Evolutionary conservation across 2,797 vertebrate species (phyloP), one percentile per base, ranked within the genome.

Genomic region (Octomys mimax): DNA sequence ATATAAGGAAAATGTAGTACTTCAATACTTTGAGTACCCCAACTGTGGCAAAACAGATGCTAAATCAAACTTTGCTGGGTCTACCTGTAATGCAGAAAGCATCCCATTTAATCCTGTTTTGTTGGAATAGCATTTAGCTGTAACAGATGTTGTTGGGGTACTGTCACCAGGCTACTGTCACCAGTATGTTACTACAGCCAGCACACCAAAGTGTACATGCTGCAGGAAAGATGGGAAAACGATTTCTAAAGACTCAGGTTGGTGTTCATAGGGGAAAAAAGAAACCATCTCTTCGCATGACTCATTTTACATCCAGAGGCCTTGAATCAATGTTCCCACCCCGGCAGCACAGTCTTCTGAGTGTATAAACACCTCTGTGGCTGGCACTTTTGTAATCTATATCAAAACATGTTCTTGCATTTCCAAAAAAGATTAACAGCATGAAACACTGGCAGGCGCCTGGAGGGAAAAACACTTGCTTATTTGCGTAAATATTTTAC

Each of bases 401-500:
- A 96, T 95, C 95, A 95, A 97, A 98, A 98, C 97, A 96, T 95
- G 97, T 80, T 97, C 97, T 87, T 93, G 96, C 97, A 96, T 98
- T 98, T 98, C 97, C 93, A 89, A 92, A 96, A 46, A 95, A 98
- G 97, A 98, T 98, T 98, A 98, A 95, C 95, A 97, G 93, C 83
- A 81, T 87, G 95, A 96, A 98, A 95, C 92, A 83, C 92, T 42
- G 62, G 91, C 92, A 89, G 89, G 92, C 52, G 46, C 95, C 98
- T 82, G 89, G 66, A 91, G 97, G 96, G 97, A 97, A 90, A 97
- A 96, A 77, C 84, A 80, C 98, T 97, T 97, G 97, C 96, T 98
- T 97, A 93, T 97, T 94, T 97, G 95, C 68, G 91, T 98, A 97
- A 98, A 98, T 98, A 96, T 98, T 98, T 98, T 88, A 96, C 97